Conservation (phyloP, 2,888 invertebrate genomes). For the Spodoptera picta region DNA sequence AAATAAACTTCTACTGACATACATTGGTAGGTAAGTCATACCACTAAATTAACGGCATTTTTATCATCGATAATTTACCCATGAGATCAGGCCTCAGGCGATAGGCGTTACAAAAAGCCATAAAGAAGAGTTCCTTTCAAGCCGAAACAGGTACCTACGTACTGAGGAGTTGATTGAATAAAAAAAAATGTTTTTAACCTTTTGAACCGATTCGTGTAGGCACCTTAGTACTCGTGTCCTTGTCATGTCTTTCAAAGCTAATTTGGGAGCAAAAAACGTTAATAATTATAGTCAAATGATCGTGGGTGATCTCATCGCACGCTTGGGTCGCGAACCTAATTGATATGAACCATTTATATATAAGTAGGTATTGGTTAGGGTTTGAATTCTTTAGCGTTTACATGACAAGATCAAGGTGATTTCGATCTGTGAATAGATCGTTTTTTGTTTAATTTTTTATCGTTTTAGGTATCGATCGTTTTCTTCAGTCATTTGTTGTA, state of each 20-base stretch:
- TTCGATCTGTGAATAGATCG: too few species aligned
- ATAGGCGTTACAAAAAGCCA: conserved; percentile 27
- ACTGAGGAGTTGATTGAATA: conserved; percentile 17
- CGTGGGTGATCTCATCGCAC: conserved; percentile 68
- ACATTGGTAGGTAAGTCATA: too few species aligned
- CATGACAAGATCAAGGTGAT: conserved; percentile 1
- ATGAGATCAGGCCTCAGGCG: conserved; percentile 13
- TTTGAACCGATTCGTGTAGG: conserved; percentile 15
- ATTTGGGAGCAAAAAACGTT: conserved; percentile 34
- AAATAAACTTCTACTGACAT: too few species aligned
- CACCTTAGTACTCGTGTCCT: conserved; percentile 21
- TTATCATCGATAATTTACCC: conserved; percentile 10
- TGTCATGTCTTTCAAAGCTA: conserved; percentile 36
- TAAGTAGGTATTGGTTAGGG: conserved; percentile 12
- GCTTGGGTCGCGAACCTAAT: conserved; percentile 58
- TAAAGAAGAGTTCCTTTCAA: conserved; percentile 27
- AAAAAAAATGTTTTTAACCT: conserved; percentile 17
- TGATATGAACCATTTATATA: conserved; percentile 54
- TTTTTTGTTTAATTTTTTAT: too few species aligned
- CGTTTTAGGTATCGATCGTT: too few species aligned
- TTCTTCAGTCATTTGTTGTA: too few species aligned
- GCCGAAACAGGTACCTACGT: conserved; percentile 13
- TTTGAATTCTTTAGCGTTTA: background rate
- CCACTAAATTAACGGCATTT: background rate
- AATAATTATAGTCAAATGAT: conserved; percentile 56